These are phyloP conservation scores for Drosophila robusta DNA, from an alignment of 2,888 invertebrate genomes.

Conservation along the genomic window DNA sequence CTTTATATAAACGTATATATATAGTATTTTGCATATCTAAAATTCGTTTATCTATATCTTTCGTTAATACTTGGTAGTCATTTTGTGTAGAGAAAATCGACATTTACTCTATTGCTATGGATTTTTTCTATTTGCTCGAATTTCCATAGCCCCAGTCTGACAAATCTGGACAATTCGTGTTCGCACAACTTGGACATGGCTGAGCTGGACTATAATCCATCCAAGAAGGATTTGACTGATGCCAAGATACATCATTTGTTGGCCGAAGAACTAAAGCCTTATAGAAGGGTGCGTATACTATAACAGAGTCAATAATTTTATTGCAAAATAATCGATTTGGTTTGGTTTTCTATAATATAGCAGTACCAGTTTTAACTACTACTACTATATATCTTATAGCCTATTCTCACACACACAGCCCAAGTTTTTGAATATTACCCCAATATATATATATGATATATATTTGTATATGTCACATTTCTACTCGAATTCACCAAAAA, in stretches of 20 bases:
- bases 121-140: neutral
- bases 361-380: slow-evolving; percentile 47
- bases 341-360: slow-evolving; percentile 58
- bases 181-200: slow-evolving; percentile 97
- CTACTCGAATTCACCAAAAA: slow-evolving; percentile 41
- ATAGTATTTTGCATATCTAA: slow-evolving; percentile 66
- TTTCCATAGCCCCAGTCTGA: slow-evolving; percentile 90
- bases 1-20: slow-evolving; percentile 3
- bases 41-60: slow-evolving; percentile 83
- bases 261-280: slow-evolving; percentile 95
- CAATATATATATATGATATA: slow-evolving; percentile 34
- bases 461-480: slow-evolving; percentile 29
- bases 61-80: slow-evolving; percentile 25
- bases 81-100: neutral
- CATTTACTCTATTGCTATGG: slow-evolving; percentile 5
- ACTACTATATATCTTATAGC: slow-evolving; percentile 33
- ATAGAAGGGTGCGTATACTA: slow-evolving; percentile 89
- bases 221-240: slow-evolving; percentile 96
- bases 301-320: neutral
- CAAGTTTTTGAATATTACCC: slow-evolving; percentile 48
- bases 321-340: slow-evolving; percentile 51
- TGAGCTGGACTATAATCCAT: slow-evolving; percentile 96
- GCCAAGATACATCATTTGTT: slow-evolving; percentile 97
- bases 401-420: slow-evolving; percentile 55
- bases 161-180: slow-evolving; percentile 91